Evolutionary conservation across 1,140 invertebrate species (phyloP).

Genomic region (Trachymyrmex septentrionalis): DNA sequence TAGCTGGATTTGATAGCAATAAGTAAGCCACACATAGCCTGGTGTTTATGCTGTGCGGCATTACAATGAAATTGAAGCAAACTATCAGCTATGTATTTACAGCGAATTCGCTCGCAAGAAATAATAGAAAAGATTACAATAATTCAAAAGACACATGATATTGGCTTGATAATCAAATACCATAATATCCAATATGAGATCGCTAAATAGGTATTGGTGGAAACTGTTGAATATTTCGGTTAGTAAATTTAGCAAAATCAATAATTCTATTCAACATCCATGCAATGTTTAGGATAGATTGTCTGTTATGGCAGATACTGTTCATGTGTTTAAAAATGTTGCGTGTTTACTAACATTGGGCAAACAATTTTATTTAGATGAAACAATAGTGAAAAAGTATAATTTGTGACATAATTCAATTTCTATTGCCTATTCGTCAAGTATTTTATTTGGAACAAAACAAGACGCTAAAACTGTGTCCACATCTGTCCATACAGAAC

Average conservation of each 20-base stretch:
- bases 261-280: conserved; percentile 7
- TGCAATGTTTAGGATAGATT: neutral
- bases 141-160: neutral
- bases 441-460: neutral
- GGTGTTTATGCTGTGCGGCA: no score
- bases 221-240: neutral
- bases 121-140: no score
- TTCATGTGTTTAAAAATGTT: neutral
- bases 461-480: neutral
- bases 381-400: neutral
- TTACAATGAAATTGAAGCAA: neutral
- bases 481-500: neutral
- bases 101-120: no score
- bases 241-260: neutral
- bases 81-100: neutral
- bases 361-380: neutral
- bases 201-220: neutral
- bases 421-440: neutral
- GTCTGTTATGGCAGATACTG: neutral
- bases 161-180: neutral
- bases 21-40: no score
- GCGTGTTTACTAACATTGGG: neutral
- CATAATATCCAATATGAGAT: neutral
- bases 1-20: no score
- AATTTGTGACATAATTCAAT: neutral